These are phyloP conservation scores for Ormyrus labotus DNA, from an alignment of 2,888 invertebrate genomes.

Conservation along the genomic window DNA sequence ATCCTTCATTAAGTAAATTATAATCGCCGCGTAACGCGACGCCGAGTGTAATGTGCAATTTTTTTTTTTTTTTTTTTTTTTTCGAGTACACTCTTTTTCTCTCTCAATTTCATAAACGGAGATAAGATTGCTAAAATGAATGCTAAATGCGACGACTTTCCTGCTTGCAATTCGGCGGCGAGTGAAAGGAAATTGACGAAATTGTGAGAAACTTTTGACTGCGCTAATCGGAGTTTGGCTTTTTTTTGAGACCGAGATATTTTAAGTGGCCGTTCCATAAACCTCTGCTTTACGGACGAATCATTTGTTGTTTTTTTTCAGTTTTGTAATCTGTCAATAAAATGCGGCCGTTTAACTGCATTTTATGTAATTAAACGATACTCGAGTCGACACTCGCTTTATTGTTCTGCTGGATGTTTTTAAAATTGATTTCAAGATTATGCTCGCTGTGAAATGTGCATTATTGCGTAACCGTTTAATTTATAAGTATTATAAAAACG, in stretches of 20 bases:
- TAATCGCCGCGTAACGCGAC: background rate
- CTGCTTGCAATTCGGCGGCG: background rate
- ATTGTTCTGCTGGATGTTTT: too few species aligned
- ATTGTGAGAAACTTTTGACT: constrained; percentile 33
- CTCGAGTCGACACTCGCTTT: too few species aligned
- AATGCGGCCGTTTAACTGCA: background rate
- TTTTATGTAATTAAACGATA: too few species aligned
- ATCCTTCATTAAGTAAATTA: background rate
- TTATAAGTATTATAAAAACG: too few species aligned
- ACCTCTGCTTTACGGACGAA: background rate
- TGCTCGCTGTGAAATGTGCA: too few species aligned
- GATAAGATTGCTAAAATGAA: constrained; percentile 15
- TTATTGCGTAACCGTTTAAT: too few species aligned
- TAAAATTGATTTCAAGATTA: too few species aligned
- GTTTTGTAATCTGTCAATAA: constrained; percentile 5
- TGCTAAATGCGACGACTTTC: constrained; percentile 9
- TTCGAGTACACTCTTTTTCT: too few species aligned
- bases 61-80: too few species aligned
- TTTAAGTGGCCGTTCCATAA: constrained; percentile 12
- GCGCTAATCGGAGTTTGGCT: constrained; percentile 15
- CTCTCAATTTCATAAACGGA: background rate
- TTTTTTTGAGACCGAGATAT: constrained; percentile 3
- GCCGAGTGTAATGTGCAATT: too few species aligned
- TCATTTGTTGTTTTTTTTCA: background rate
- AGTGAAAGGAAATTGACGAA: constrained; percentile 40